Conservation (phyloP, 2,113 vertebrate genomes). For the Datnioides undecimradiatus region DNA sequence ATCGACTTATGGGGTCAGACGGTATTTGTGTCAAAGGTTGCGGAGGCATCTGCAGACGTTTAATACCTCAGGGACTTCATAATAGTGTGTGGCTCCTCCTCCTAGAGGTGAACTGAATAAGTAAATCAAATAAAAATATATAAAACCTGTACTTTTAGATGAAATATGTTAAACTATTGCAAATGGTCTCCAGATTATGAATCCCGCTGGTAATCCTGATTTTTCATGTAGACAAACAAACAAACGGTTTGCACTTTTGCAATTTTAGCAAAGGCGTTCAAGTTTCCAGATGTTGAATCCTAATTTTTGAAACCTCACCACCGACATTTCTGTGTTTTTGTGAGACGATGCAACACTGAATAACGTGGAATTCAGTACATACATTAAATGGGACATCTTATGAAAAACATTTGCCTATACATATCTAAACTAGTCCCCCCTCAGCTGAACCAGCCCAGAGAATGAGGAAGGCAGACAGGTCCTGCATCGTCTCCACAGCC, state of each 20-base stretch:
- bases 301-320: too few species aligned
- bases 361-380: neutral
- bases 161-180: neutral
- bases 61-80: neutral
- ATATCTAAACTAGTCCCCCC: too few species aligned
- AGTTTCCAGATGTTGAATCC: neutral
- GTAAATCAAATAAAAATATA: neutral
- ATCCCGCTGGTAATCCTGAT: too few species aligned
- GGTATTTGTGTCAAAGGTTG: slow-evolving; percentile 61
- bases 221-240: too few species aligned
- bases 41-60: neutral
- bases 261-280: neutral
- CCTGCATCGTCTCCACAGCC: too few species aligned
- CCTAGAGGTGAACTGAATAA: neutral
- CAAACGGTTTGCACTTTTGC: too few species aligned
- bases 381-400: neutral
- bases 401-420: too few species aligned
- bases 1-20: slow-evolving; percentile 27
- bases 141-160: neutral
- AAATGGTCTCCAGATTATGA: slow-evolving; percentile 7
- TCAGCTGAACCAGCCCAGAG: too few species aligned
- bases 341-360: neutral
- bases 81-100: neutral
- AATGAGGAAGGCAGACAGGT: too few species aligned
- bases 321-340: neutral